phyloP scores from a whole-genome alignment of 2,113 vertebrate species.

The human region GRCh38 chr7:76035501-76036000 shows the following conservation, averaged over 20 bases:
- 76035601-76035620: not conserved
- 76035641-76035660: not conserved
- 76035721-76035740: not conserved
- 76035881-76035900: not conserved
- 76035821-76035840: not conserved
- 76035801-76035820: not conserved
- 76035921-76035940: not conserved
- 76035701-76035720: not conserved
- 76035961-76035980: not conserved
- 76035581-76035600: not conserved
- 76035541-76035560: not conserved
- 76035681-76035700: not conserved
- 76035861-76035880: not conserved
- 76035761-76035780: not conserved
- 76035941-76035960: no score
- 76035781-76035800: not conserved
- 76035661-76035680: not conserved
- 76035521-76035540: not conserved
- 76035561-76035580: not conserved
- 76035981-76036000: not conserved
- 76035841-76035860: not conserved
- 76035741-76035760: not conserved
- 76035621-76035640: not conserved
- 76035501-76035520: not conserved
- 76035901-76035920: not conserved